phyloP scores from a whole-genome alignment of 2,888 invertebrate genomes.

The Parapristionchus giblindavisi region DNA sequence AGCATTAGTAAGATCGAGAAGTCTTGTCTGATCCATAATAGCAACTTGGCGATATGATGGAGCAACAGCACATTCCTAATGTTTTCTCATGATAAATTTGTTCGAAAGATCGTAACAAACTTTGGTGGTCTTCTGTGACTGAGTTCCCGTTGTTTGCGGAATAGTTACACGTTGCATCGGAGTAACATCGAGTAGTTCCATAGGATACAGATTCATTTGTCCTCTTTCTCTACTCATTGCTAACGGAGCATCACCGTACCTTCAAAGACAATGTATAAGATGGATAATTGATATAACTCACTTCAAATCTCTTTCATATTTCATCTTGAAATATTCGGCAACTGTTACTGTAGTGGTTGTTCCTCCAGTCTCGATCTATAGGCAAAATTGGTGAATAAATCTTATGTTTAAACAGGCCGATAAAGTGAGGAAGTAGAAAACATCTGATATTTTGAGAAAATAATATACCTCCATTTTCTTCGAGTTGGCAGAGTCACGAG shows the following conservation, averaged over 20 bases:
- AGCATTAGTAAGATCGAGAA: slow-evolving; percentile 42
- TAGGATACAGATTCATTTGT: slow-evolving; percentile 47
- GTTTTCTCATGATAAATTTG: no score
- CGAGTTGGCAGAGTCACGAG: background rate
- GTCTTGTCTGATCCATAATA: slow-evolving; percentile 39
- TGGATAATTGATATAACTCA: slow-evolving; percentile 21
- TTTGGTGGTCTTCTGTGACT: slow-evolving; percentile 47
- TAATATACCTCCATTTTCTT: slow-evolving; percentile 19
- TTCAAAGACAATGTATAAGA: background rate
- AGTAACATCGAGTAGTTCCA: slow-evolving; percentile 47
- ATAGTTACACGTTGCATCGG: slow-evolving; percentile 54
- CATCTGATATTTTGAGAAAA: background rate
- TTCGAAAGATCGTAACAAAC: slow-evolving; percentile 23
- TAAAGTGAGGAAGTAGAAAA: no score
- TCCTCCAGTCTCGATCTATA: background rate
- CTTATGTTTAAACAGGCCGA: no score
- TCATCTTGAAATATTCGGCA: slow-evolving; percentile 44
- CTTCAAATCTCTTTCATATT: slow-evolving; percentile 42
- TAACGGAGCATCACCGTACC: slow-evolving; percentile 47
- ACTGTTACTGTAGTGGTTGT: slow-evolving; percentile 31
- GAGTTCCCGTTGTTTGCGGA: slow-evolving; percentile 46
- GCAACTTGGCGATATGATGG: slow-evolving; percentile 42
- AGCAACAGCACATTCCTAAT: slow-evolving; percentile 50
- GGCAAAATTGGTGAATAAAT: no score
- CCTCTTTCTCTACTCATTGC: slow-evolving; percentile 44